Conservation (phyloP, 2,113 vertebrate species). For the Passer domesticus region DNA sequence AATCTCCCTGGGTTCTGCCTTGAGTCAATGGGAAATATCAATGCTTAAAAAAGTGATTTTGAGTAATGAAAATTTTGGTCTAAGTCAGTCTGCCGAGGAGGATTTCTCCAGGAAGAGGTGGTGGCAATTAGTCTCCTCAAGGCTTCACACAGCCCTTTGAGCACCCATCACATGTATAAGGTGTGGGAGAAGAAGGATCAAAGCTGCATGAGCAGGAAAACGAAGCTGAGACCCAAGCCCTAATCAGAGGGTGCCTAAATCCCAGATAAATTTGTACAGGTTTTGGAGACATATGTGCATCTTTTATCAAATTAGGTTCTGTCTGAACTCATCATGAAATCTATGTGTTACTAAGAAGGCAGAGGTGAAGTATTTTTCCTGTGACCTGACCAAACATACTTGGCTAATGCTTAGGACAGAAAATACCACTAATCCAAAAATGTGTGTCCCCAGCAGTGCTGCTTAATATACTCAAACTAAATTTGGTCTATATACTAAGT, state of each 20-base stretch:
- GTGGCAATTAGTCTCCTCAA: not conserved
- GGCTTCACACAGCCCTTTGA: not conserved
- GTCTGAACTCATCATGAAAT: not conserved
- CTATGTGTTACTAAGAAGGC: not conserved
- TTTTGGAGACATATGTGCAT: not conserved
- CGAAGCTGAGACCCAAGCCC: not conserved
- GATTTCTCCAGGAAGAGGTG: not conserved
- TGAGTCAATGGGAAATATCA: not conserved
- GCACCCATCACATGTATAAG: accelerated
- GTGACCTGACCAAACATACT: not conserved
- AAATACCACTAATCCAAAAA: not conserved
- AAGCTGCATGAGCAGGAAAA: not conserved
- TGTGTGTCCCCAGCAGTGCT: not conserved
- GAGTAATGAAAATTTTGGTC: not conserved
- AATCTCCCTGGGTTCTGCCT: not conserved
- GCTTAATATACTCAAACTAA: not conserved
- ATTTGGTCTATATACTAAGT: not conserved
- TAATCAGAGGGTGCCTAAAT: not conserved
- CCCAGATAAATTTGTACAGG: not conserved
- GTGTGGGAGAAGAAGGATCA: not conserved
- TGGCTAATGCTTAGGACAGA: not conserved
- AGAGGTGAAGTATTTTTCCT: not conserved
- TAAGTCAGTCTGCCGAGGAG: not conserved
- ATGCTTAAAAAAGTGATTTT: not conserved
- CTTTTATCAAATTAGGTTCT: not conserved